Base-by-base conservation (phyloP, 2,797 vertebrate genomes). In the Chromis chromis region DNA sequence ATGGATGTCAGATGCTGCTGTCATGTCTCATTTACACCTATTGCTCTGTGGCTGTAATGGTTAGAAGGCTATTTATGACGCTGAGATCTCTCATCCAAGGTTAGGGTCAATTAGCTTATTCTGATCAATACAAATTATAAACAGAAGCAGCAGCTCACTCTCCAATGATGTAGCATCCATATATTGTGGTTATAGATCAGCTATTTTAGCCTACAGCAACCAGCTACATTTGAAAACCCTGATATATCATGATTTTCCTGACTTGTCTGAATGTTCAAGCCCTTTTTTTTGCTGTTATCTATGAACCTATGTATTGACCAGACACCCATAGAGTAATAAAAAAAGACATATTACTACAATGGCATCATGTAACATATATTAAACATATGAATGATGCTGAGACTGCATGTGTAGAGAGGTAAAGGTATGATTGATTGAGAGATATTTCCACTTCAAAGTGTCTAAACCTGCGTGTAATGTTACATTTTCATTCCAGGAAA, bases 21-120 rank as follows among this genome's bases (percentile, higher is more conserved):
- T 88, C 87, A 79, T 80, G 79, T 84, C 83, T 91, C 88, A 84
- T 93, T 91, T 90, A 86, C 83, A 90, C 81, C 73, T 76, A 55
- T 79, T 84, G 59, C 59, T 57, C 42, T 75, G 52, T 79, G 84
- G 86, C 67, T 73, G 68, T 62, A 80, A 62, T 65, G 49, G 44
- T 73, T 66, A 56, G 55, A 70, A 46, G 31, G 39, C n/a, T 70
- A 63, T 75, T 79, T 77, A 36, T 57, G 55, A 6, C 69, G 46
- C 36, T 62, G 76, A 68, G 56, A 33, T 66, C 74, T 58, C 16
- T 74, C 63, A 50, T 16, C 24, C 14, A 48, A 27, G 17, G 14
- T 17, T 19, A 24, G 46, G 48, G 57, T 79, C 27, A n/a, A 4
- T 25, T 65, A 31, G 67, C 6, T 25, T 67, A 55, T 57, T 81